A percentile compares a stretch with the other conserved stretches of the same genome.
Conservation (phyloP, 1,140 invertebrate species). For the Trachelipus rathkii region DNA sequence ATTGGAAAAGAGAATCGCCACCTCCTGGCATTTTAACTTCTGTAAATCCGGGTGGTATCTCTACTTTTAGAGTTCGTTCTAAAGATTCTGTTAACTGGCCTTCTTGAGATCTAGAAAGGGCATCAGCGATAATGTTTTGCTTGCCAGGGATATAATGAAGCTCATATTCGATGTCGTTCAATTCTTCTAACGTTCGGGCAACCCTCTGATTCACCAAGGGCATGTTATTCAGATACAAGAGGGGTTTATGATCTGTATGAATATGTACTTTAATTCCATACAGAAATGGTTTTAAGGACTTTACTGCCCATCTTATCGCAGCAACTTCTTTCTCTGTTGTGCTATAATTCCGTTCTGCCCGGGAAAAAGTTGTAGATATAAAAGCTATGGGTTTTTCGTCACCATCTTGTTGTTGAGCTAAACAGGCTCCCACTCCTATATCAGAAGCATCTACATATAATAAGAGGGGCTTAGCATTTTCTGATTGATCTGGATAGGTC, state of each 20-base stretch:
- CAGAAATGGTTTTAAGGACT: background rate
- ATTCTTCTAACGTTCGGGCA: constrained; percentile 10
- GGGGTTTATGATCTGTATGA: constrained; percentile 3
- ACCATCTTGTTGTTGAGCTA: constrained; percentile 1
- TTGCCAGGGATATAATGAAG: background rate
- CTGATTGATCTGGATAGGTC: constrained; percentile 7
- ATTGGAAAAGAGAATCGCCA: background rate
- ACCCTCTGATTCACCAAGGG: background rate
- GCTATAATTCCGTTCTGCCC: background rate
- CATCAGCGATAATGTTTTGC: constrained; percentile 1
- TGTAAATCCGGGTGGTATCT: background rate
- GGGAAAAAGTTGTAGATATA: constrained; percentile 11
- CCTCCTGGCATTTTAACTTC: background rate
- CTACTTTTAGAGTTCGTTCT: background rate
- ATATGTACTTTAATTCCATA: background rate
- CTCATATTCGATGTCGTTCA: constrained; percentile 17
- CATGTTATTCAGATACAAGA: constrained; percentile 13
- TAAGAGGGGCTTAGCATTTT: background rate
- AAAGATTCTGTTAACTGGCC: no score
- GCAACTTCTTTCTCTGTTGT: constrained; percentile 13
- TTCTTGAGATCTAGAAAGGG: background rate
- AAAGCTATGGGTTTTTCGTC: constrained; percentile 6
- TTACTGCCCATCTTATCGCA: constrained; percentile 14
- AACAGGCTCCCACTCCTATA: constrained; percentile 6
- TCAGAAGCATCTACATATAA: constrained; percentile 23